A percentile compares a stretch with the other conserved stretches of the same genome.
Conservation (phyloP, 2,888 invertebrate genomes). For the Malacosoma neustria region DNA sequence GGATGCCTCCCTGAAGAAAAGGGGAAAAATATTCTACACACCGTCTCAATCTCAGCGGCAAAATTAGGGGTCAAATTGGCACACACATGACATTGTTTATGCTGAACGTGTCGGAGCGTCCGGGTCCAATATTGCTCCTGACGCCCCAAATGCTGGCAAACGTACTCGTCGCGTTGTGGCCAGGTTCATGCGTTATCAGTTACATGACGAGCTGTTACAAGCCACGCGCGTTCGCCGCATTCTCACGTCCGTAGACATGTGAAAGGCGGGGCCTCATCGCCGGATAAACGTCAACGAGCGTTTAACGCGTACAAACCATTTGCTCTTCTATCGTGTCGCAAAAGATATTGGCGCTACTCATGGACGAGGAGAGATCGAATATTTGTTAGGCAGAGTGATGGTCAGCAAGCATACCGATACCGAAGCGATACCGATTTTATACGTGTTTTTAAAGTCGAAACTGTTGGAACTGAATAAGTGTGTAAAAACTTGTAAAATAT, state of each 20-base stretch:
- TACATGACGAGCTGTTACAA: slow-evolving; percentile 10
- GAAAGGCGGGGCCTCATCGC: slow-evolving; percentile 2
- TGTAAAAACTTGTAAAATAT: no score
- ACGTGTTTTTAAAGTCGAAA: no score
- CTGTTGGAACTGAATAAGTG: no score
- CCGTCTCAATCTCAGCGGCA: neutral
- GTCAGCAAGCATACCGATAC: no score
- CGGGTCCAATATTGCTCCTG: neutral
- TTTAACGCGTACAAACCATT: slow-evolving; percentile 11
- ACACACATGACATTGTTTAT: neutral
- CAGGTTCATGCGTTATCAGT: slow-evolving; percentile 9
- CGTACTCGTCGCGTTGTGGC: slow-evolving; percentile 9
- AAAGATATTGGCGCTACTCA: no score
- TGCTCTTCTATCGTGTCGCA: slow-evolving; percentile 12
- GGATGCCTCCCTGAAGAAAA: neutral
- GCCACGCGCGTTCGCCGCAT: slow-evolving; percentile 11
- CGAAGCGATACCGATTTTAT: no score
- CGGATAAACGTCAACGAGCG: slow-evolving; percentile 14
- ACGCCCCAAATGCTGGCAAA: neutral
- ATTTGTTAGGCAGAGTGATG: no score
- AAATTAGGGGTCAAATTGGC: neutral
- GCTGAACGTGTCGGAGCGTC: neutral
- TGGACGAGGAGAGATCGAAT: no score
- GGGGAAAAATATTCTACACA: neutral
- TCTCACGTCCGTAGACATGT: slow-evolving; percentile 9